Evolutionary conservation across 1,140 invertebrate genomes (phyloP).

Genomic region (Neelides sp.): DNA sequence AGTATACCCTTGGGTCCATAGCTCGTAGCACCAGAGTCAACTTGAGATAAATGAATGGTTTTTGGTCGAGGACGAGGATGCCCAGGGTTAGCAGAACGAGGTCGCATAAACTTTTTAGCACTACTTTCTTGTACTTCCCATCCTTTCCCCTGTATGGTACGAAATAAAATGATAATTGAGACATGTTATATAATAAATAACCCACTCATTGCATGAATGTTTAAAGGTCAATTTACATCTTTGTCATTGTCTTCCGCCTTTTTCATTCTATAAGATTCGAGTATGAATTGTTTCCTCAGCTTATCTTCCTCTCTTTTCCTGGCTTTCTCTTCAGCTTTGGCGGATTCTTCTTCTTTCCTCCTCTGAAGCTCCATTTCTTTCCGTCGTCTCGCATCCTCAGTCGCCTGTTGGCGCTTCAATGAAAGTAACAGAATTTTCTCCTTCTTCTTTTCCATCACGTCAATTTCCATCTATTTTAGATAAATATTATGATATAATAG

Average conservation of each 20-base stretch:
- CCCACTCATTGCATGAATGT: conserved; percentile 1
- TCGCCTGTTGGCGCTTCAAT: conserved; percentile 69
- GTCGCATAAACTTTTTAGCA: conserved; percentile 27
- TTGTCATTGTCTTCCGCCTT: conserved; percentile 86
- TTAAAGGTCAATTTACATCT: conserved; percentile 47
- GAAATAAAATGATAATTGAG: background rate
- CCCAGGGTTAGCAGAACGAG: conserved; percentile 22
- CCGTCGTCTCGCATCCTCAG: conserved; percentile 68
- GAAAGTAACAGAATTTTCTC: conserved; percentile 75
- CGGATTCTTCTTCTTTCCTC: conserved; percentile 59
- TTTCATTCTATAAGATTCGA: conserved; percentile 83
- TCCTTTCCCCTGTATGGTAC: conserved; percentile 18
- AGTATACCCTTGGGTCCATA: conserved; percentile 16
- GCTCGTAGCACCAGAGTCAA: conserved; percentile 55
- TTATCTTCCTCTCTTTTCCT: conserved; percentile 84
- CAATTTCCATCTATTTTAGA: conserved; percentile 51
- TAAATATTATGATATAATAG: background rate
- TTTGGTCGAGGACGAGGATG: conserved; percentile 58
- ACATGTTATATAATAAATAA: conserved; percentile 3
- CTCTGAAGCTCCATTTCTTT: conserved; percentile 74
- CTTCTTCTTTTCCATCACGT: conserved; percentile 82
- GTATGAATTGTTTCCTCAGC: conserved; percentile 66
- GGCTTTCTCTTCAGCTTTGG: conserved; percentile 68
- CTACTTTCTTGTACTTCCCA: conserved; percentile 31
- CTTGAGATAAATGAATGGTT: conserved; percentile 55